phyloP scores from a whole-genome alignment of 2,888 invertebrate species.

The Phortica okadai region DNA sequence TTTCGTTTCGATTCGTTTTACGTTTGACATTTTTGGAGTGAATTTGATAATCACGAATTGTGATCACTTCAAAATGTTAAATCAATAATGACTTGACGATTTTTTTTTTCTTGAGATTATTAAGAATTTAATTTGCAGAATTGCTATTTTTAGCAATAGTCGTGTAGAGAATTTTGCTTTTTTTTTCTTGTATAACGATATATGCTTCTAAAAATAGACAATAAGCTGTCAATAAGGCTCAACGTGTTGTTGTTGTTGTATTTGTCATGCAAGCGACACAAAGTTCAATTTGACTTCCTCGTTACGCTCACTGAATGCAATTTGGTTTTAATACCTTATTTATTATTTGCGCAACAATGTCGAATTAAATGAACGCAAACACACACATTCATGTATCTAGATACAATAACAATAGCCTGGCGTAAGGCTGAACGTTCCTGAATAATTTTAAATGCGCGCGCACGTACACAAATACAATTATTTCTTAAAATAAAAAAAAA shows the following conservation, averaged over 20 bases:
- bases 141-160: not conserved
- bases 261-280: conserved; percentile 44
- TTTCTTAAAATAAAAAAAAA: conserved; percentile 38
- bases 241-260: not conserved
- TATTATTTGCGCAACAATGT: conserved; percentile 35
- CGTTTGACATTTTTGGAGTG: conserved; percentile 20
- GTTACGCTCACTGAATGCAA: conserved; percentile 58
- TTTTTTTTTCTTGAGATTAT: not conserved
- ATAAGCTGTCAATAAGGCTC: not conserved
- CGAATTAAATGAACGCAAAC: not conserved
- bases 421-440: not conserved
- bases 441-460: conserved; percentile 43
- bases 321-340: conserved; percentile 29
- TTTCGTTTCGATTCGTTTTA: not conserved
- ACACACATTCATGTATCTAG: not conserved
- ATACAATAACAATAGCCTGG: not conserved
- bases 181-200: conserved; percentile 4
- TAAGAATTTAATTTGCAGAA: not conserved
- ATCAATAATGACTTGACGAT: conserved; percentile 7
- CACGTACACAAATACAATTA: conserved; percentile 51
- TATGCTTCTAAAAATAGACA: not conserved
- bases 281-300: conserved; percentile 55
- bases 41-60: conserved; percentile 33
- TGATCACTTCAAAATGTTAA: conserved; percentile 6
- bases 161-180: not conserved